phyloP scores from a whole-genome alignment of 2,113 vertebrate genomes.

The Budorcas taxicolor region DNA sequence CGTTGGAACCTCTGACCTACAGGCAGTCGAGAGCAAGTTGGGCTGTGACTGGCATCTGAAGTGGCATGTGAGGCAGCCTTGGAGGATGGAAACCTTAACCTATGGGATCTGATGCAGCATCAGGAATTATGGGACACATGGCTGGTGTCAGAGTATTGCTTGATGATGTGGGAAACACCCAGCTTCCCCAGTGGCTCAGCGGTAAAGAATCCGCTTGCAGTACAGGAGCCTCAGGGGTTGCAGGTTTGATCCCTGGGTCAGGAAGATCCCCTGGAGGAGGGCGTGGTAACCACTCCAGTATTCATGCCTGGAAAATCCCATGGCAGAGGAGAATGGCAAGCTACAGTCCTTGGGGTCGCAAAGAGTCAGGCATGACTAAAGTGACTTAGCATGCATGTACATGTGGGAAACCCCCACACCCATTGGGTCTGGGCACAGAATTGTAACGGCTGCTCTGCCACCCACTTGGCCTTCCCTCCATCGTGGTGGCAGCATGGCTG shows the following conservation, averaged over 20 bases:
- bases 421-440: background rate
- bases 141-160: background rate
- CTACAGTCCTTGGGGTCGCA: background rate
- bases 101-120: background rate
- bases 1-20: background rate
- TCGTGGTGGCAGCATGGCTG: background rate
- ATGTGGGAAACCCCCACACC: background rate
- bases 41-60: background rate
- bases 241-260: background rate
- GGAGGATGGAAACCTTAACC: background rate
- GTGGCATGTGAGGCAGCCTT: background rate
- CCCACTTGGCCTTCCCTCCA: background rate
- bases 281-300: background rate
- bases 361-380: background rate
- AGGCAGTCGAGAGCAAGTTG: background rate
- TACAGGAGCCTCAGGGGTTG: background rate
- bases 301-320: background rate
- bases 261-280: background rate
- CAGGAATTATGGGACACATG: background rate
- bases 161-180: background rate
- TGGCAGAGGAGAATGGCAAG: background rate
- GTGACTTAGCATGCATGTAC: background rate
- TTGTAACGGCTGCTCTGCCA: background rate
- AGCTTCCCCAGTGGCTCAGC: background rate
- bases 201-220: background rate